A percentile compares a stretch with the other conserved stretches of the same genome.
Conservation (phyloP, 2,797 vertebrate species). For the Mormyrops attenuatus region DNA sequence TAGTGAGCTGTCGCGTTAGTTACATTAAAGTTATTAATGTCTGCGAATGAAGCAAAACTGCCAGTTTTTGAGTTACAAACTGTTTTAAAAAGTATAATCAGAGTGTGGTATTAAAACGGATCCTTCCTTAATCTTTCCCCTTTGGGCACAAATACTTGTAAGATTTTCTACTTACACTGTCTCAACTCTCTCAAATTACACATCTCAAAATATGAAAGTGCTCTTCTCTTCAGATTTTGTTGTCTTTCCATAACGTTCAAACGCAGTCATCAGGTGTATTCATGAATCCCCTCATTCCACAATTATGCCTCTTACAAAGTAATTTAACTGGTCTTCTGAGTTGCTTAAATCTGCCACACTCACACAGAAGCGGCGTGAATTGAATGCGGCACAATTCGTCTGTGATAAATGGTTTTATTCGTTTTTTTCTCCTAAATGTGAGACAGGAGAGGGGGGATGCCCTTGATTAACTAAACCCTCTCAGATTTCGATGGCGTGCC, state of each 20-base stretch:
- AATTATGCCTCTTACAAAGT: constrained; percentile 73
- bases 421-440: constrained; percentile 69
- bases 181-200: constrained; percentile 48
- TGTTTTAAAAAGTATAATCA: constrained; percentile 35
- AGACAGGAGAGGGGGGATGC: constrained; percentile 57
- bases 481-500: constrained; percentile 66
- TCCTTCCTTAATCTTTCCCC: constrained; percentile 56
- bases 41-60: constrained; percentile 52
- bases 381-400: constrained; percentile 61
- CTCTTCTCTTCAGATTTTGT: constrained; percentile 53
- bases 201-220: constrained; percentile 52
- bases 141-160: constrained; percentile 51
- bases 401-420: constrained; percentile 72
- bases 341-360: constrained; percentile 71
- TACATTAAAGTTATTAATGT: constrained; percentile 32
- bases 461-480: constrained; percentile 76
- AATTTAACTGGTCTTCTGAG: constrained; percentile 55
- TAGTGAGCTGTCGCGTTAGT: constrained; percentile 40
- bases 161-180: constrained; percentile 47
- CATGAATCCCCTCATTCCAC: constrained; percentile 55
- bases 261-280: constrained; percentile 69
- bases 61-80: constrained; percentile 50
- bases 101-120: constrained; percentile 20
- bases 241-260: constrained; percentile 47
- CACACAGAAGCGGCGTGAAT: constrained; percentile 61